A percentile compares a stretch with the other conserved stretches of the same genome.
Evolutionary conservation across 2,888 invertebrate species (phyloP).

Genomic region (Oeneis ivallda): DNA sequence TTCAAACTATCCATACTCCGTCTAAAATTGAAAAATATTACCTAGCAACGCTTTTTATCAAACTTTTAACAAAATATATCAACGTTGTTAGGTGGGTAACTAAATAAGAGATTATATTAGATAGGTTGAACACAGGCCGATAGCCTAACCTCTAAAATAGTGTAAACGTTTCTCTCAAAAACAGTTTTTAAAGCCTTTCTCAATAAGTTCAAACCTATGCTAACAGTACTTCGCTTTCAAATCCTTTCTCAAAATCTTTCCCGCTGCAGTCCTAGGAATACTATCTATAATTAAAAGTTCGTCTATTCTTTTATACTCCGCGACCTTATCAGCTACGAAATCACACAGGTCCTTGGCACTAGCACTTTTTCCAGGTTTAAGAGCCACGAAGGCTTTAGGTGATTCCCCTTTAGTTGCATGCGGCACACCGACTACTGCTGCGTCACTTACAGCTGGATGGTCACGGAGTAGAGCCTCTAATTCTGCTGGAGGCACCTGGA

Average conservation of each 20-base stretch:
- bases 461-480: conserved; percentile 88
- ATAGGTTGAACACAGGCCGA: too few species aligned
- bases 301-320: conserved; percentile 87
- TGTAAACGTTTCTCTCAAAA: not conserved
- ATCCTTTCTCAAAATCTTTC: conserved; percentile 87
- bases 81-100: too few species aligned
- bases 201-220: not conserved
- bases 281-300: conserved; percentile 85
- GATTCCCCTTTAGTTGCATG: conserved; percentile 87
- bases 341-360: conserved; percentile 81
- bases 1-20: too few species aligned
- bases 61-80: too few species aligned
- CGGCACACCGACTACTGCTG: conserved; percentile 91
- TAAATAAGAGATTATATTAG: too few species aligned
- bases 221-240: conserved; percentile 72
- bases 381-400: conserved; percentile 88
- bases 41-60: too few species aligned
- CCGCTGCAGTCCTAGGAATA: conserved; percentile 89
- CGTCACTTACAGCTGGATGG: conserved; percentile 89
- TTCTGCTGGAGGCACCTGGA: conserved; percentile 94
- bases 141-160: not conserved
- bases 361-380: conserved; percentile 52
- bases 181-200: not conserved
- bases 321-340: conserved; percentile 86
- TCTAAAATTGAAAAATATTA: too few species aligned